Base-by-base conservation (phyloP, 2,888 invertebrate species). In the Chrysolina haemoptera region DNA sequence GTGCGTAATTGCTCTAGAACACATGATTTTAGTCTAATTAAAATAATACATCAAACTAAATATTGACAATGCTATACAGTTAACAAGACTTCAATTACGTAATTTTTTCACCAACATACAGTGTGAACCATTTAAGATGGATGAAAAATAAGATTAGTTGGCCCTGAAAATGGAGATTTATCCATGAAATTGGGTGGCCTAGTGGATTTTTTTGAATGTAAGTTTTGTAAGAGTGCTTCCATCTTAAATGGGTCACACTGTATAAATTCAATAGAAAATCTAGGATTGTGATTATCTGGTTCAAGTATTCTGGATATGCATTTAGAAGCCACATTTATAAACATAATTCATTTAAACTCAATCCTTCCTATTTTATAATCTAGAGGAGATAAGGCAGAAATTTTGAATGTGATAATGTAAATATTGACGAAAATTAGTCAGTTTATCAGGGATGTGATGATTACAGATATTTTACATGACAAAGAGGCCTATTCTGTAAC, bases 301-400 rank as follows among this genome's bases (percentile, higher is more conserved):
- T 18, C 16, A 18, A 1, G 20, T 12, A 12, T 53, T 53, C 53
- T 22, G 18, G 1, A 22, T 11, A 53, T 22, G 20, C 18, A 20
- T 53, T 20, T 18, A 20, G 53, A 18, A 1, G 11, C 35, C 35
- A 35, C 35, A 20, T 18, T 48, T 48, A 10, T 20, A 53, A 53
- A 20, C 11, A 53, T 20, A 2, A 3, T 53, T 12, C 20, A 53
- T 53, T 53, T 9, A 53, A 1, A 53, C 20, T 20, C 10, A 4
- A 53, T 53, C 20, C 53, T 53, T 53, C 53, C 53, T 53, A 20
- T 53, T 53, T 14, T 53, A 20, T 20, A 20, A 20, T 18, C 53
- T 53, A 10, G 4, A 20, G 53, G 3, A 53, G 53, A 53, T 53
- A 53, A 20, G 53, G 11, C 53, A 53, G 18, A 53, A 20, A 18